Conservation (phyloP, 1,140 invertebrate species). For the Apis laboriosa region DNA sequence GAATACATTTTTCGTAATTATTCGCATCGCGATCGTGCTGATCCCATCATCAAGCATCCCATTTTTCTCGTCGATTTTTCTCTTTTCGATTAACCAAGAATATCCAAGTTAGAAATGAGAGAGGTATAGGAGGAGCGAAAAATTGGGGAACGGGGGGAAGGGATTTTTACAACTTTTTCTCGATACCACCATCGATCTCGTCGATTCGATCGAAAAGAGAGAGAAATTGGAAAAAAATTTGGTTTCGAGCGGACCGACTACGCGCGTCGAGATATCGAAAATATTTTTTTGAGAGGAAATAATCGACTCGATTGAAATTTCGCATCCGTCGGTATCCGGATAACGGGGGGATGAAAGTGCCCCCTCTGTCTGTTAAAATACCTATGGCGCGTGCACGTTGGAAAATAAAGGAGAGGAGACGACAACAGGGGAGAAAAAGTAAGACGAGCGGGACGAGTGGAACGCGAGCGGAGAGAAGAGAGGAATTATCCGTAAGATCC, state of each 20-base stretch:
- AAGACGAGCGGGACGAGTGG: neutral
- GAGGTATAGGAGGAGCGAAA: no score
- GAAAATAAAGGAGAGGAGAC: constrained; percentile 9
- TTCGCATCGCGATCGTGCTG: neutral
- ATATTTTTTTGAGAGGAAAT: neutral
- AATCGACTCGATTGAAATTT: constrained; percentile 45
- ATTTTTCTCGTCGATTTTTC: no score
- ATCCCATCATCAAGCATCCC: no score
- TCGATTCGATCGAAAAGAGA: no score
- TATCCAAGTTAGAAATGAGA: no score
- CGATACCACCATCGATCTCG: no score
- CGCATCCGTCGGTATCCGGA: constrained; percentile 17
- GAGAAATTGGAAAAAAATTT: no score
- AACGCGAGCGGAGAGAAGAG: neutral
- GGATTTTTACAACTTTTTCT: no score
- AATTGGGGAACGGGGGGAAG: no score
- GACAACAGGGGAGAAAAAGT: neutral
- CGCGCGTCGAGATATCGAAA: no score
- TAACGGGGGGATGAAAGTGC: constrained; percentile 51
- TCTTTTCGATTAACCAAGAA: no score
- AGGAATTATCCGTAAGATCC: neutral
- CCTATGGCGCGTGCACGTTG: constrained; percentile 34
- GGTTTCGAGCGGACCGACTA: no score
- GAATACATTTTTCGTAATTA: constrained; percentile 22
- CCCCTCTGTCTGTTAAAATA: constrained; percentile 50